Evolutionary conservation across 2,888 invertebrate species (phyloP), one percentile per base, ranked within the genome.

Genomic region (Phalangium opilio): DNA sequence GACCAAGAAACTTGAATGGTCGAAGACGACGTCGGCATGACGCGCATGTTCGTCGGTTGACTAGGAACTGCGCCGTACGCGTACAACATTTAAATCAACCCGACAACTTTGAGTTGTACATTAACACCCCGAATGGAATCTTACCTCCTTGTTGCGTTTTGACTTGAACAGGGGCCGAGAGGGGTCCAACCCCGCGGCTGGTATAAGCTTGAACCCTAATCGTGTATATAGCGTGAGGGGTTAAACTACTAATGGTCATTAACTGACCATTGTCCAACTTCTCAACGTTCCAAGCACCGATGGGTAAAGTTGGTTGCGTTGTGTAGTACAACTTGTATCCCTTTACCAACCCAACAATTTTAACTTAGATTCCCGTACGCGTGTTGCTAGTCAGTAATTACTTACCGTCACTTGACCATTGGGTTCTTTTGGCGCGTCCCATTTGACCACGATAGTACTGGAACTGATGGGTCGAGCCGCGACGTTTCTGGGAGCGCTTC

Each of bases 271-370:
- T 89, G 70, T 91, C 90, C 63, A 93, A 89, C 74, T 82, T 83
- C 70, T 87, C 87, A 8, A 85, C 82, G 61, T 84, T 79, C 95
- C 95, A 95, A 34, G 84, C 83, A 50, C 83, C 80, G 70, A 90
- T 77, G 12, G 81, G 78, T 57, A 85, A 79, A 57, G 82, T 80
- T 21, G 90, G 80, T 61, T 86, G 83, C 56, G 83, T 83, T 7
- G 93, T 91, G 70, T 90, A 96, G 70, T 85, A 93, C 55, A 96
- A 87, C 72, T 91, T 91, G 74, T 95, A 95, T 58, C 89, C 91
- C 53, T 53, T 38, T 38, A 12, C n/a, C n/a, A n/a, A n/a, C n/a
- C n/a, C n/a, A n/a, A n/a, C n/a, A n/a, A n/a, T n/a, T n/a, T n/a
- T n/a, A n/a, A n/a, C n/a, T n/a, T n/a, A n/a, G n/a, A n/a, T n/a